Evolutionary conservation across 2,888 invertebrate species (phyloP).

Genomic region (Baronia brevicornis): DNA sequence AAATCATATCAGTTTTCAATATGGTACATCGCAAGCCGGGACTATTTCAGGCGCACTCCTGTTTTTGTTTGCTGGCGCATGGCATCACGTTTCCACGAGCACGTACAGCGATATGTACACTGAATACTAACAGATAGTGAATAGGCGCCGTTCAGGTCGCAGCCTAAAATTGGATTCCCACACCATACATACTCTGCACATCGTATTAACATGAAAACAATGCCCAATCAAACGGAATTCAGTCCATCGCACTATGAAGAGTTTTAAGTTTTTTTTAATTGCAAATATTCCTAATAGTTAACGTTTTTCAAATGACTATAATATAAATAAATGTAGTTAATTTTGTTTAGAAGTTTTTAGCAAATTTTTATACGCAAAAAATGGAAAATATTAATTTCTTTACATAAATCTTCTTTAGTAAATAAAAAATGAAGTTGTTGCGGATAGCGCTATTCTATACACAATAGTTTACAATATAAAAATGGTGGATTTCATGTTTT

Average conservation of each 20-base stretch:
- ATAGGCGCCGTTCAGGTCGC: slow-evolving; percentile 39
- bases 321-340: too few species aligned
- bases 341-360: too few species aligned
- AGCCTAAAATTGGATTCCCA: slow-evolving; percentile 59
- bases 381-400: too few species aligned
- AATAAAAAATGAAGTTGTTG: too few species aligned
- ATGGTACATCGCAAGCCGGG: slow-evolving; percentile 28
- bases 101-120: slow-evolving; percentile 37
- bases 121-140: slow-evolving; percentile 52
- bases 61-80: slow-evolving; percentile 56
- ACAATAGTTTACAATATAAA: too few species aligned
- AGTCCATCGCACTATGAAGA: slow-evolving; percentile 11
- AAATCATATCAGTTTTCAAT: slow-evolving; percentile 20
- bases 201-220: slow-evolving; percentile 57
- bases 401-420: too few species aligned
- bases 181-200: slow-evolving; percentile 45
- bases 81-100: slow-evolving; percentile 48
- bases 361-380: too few species aligned
- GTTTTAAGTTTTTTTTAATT: too few species aligned
- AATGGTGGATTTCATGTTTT: too few species aligned
- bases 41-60: slow-evolving; percentile 42
- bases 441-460: too few species aligned
- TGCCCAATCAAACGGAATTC: slow-evolving; percentile 59
- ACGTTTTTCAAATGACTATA: too few species aligned
- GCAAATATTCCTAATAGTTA: too few species aligned